Percentiles rank a stretch among this genome's conserved stretches.
phyloP scores from a whole-genome alignment of 2,888 invertebrate species.

The Neoascia interrupta region DNA sequence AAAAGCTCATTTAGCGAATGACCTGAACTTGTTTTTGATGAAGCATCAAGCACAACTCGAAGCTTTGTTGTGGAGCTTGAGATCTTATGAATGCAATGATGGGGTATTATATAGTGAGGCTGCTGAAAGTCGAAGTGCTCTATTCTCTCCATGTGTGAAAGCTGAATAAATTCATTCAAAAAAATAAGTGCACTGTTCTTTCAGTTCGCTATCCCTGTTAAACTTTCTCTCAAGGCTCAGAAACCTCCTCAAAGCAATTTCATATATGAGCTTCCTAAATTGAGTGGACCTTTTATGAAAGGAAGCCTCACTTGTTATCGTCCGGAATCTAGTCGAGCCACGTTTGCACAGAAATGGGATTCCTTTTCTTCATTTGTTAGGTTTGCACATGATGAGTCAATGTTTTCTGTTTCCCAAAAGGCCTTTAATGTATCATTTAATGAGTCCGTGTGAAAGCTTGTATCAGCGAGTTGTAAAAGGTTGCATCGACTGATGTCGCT shows the following conservation, averaged over 20 bases:
- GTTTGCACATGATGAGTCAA: background rate
- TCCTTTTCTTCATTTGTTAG: background rate
- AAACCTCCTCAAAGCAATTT: slow-evolving; percentile 44
- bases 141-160: slow-evolving; percentile 24
- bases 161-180: slow-evolving; percentile 25
- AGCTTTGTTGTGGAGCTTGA: slow-evolving; percentile 44
- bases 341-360: background rate
- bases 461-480: background rate
- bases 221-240: slow-evolving; percentile 31
- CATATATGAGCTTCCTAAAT: slow-evolving; percentile 26
- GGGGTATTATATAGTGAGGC: slow-evolving; percentile 37
- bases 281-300: slow-evolving; percentile 10
- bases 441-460: background rate
- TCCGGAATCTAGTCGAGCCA: background rate
- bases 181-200: slow-evolving; percentile 21
- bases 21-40: slow-evolving; percentile 26
- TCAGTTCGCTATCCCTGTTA: slow-evolving; percentile 17
- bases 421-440: background rate
- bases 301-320: slow-evolving; percentile 35
- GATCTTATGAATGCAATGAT: slow-evolving; percentile 34
- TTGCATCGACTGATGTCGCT: background rate
- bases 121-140: slow-evolving; percentile 14
- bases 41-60: slow-evolving; percentile 34
- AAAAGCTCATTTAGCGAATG: slow-evolving; percentile 45
- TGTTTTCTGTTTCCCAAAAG: background rate